Evolutionary conservation across 2,797 vertebrate species (phyloP).

Genomic region (Paedocypris micromegethes): DNA sequence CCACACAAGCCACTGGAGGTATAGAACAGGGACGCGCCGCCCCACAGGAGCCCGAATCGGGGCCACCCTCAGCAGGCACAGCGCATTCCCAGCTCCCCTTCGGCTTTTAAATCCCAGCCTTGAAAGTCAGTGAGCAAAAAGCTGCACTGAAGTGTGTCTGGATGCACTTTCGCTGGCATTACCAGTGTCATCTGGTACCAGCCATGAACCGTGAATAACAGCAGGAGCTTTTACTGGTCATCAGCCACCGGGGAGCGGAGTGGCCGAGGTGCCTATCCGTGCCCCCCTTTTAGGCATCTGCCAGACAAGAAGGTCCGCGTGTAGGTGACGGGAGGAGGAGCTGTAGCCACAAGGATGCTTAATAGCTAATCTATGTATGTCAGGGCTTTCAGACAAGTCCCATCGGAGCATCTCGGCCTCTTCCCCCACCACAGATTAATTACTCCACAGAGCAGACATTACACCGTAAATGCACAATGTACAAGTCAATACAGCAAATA

Average conservation of each 20-base stretch:
- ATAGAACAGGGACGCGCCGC: constrained; percentile 22
- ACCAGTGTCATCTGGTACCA: constrained; percentile 48
- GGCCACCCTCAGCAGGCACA: constrained; percentile 28
- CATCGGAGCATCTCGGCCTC: constrained; percentile 59
- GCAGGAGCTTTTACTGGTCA: constrained; percentile 52
- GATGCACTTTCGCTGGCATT: constrained; percentile 49
- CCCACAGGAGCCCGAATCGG: constrained; percentile 35
- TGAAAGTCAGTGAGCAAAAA: constrained; percentile 67
- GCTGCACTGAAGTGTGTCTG: constrained; percentile 60
- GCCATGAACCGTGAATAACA: constrained; percentile 65
- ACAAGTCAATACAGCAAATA: constrained; percentile 74
- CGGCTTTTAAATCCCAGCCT: constrained; percentile 63
- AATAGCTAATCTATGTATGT: constrained; percentile 40
- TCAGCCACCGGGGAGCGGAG: constrained; percentile 54
- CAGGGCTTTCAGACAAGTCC: constrained; percentile 50
- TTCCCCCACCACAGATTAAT: constrained; percentile 66
- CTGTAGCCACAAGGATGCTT: constrained; percentile 28
- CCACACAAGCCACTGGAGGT: constrained; percentile 17
- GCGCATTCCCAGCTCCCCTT: constrained; percentile 29
- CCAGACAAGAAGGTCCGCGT: background rate
- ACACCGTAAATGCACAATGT: constrained; percentile 73
- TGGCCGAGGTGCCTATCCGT: constrained; percentile 38
- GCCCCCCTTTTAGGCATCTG: constrained; percentile 25
- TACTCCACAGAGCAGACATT: constrained; percentile 65
- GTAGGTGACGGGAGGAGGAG: constrained; percentile 24